A percentile compares a stretch with the other conserved stretches of the same genome.
phyloP scores from a whole-genome alignment of 2,797 vertebrate genomes.

The Orestias chungarensis region DNA sequence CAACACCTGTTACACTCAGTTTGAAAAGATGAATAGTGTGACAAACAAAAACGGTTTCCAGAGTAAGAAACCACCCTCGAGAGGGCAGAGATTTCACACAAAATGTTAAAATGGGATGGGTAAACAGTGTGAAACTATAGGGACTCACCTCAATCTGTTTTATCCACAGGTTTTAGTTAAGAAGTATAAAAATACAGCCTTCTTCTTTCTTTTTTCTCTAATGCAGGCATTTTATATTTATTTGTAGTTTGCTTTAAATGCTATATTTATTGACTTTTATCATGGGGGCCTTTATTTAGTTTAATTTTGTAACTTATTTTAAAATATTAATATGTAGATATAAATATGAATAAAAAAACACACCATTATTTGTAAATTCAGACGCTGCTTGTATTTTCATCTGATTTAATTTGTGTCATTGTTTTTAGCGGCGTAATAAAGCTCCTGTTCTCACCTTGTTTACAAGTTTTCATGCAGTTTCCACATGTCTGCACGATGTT shows the following conservation, averaged over 20 bases:
- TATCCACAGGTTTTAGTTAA: not conserved
- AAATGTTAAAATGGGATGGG: constrained; percentile 3
- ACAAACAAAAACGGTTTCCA: constrained; percentile 31
- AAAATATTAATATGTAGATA: constrained; percentile 24
- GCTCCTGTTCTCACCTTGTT: constrained; percentile 21
- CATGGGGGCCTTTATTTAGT: constrained; percentile 5
- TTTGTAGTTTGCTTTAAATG: not conserved
- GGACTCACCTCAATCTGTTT: not conserved
- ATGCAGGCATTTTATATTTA: constrained; percentile 20
- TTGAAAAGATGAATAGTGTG: constrained; percentile 37
- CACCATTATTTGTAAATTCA: constrained; percentile 17
- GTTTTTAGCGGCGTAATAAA: constrained; percentile 6
- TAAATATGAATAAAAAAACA: constrained; percentile 16
- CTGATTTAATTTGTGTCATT: not conserved
- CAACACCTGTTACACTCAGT: constrained; percentile 17
- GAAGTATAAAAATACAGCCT: not conserved
- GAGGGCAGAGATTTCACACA: constrained; percentile 16
- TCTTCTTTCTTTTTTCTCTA: not conserved
- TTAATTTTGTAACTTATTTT: constrained; percentile 43
- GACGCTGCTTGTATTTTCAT: not conserved
- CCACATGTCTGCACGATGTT: constrained; percentile 20
- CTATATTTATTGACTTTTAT: constrained; percentile 47
- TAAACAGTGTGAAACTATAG: not conserved
- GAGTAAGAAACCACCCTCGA: constrained; percentile 16
- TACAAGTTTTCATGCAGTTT: constrained; percentile 1